Percentiles rank a stretch among this genome's conserved stretches.
These are phyloP conservation scores for Gallinago media DNA, from an alignment of 2,113 vertebrate genomes.

Conservation along the genomic window DNA sequence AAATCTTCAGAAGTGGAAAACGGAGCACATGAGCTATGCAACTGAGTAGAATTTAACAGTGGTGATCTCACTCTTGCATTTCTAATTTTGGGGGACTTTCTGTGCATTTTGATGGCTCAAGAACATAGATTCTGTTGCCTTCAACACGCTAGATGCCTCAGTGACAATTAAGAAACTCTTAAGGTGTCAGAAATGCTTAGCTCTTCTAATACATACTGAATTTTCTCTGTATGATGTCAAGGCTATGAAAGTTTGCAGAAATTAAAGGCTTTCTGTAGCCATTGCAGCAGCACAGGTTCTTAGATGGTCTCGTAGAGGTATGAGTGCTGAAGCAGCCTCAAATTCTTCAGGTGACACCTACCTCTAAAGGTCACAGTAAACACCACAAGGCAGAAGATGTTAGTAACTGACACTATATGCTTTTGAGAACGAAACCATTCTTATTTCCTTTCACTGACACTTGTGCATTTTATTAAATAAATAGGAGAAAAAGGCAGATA, in stretches of 20 bases:
- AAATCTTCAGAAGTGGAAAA: constrained; percentile 24
- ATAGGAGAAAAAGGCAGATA: not conserved
- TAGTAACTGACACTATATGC: not conserved
- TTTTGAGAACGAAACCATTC: not conserved
- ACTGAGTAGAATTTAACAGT: not conserved
- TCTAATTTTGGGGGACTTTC: not conserved
- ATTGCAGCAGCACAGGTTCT: not conserved
- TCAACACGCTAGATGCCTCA: not conserved
- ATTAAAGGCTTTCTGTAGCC: not conserved
- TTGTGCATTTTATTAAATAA: not conserved
- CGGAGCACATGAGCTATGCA: not conserved
- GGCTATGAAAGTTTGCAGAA: not conserved
- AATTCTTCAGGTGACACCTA: not conserved
- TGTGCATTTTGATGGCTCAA: not conserved
- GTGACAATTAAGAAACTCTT: not conserved
- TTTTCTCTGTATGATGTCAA: not conserved
- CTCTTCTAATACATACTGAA: not conserved
- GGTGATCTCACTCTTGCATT: fast-evolving
- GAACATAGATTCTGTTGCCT: not conserved
- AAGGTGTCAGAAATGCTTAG: not conserved
- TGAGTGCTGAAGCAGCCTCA: not conserved
- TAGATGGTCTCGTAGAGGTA: fast-evolving
- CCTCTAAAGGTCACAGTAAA: not conserved
- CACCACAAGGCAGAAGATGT: not conserved
- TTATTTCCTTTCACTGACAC: not conserved